These are phyloP conservation scores for Chloroclystis v-ata DNA, from an alignment of 2,888 invertebrate genomes.

Conservation along the genomic window DNA sequence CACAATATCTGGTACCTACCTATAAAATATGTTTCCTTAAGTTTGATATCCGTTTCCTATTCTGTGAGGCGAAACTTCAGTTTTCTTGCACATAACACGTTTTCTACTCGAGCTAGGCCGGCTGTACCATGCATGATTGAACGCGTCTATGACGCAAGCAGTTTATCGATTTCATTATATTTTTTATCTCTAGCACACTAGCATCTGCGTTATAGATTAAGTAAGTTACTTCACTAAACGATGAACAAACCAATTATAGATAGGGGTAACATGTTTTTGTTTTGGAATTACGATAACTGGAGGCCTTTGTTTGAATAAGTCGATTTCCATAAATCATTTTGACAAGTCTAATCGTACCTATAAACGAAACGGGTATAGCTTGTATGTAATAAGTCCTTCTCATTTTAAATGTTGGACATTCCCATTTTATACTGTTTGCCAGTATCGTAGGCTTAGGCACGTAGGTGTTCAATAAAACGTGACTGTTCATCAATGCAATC, in stretches of 20 bases:
- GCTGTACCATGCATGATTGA: slow-evolving; percentile 54
- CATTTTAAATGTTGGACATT: too few relatives aligned
- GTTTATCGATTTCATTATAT: slow-evolving; percentile 68
- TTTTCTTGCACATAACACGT: slow-evolving; percentile 4
- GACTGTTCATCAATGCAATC: neutral
- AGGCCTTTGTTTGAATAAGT: too few relatives aligned
- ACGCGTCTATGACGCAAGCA: slow-evolving; percentile 60
- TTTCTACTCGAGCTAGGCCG: slow-evolving; percentile 32
- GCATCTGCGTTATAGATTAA: slow-evolving; percentile 5
- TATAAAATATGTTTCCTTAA: too few relatives aligned
- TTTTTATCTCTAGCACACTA: slow-evolving; percentile 41
- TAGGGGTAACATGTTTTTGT: slow-evolving; percentile 8
- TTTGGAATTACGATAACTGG: slow-evolving; percentile 9
- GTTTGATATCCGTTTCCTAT: too few relatives aligned
- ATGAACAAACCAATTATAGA: slow-evolving; percentile 16
- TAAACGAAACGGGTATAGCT: too few relatives aligned
- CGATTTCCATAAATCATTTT: too few relatives aligned
- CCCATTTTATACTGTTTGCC: too few relatives aligned
- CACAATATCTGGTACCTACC: too few relatives aligned
- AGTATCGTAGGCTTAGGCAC: neutral
- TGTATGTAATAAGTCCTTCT: too few relatives aligned
- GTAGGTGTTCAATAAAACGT: neutral
- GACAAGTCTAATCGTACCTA: too few relatives aligned
- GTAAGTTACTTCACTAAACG: slow-evolving; percentile 11
- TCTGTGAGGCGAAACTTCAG: too few relatives aligned